These are phyloP conservation scores for Gouania willdenowi DNA, from an alignment of 2,797 vertebrate genomes.

Conservation along the genomic window DNA sequence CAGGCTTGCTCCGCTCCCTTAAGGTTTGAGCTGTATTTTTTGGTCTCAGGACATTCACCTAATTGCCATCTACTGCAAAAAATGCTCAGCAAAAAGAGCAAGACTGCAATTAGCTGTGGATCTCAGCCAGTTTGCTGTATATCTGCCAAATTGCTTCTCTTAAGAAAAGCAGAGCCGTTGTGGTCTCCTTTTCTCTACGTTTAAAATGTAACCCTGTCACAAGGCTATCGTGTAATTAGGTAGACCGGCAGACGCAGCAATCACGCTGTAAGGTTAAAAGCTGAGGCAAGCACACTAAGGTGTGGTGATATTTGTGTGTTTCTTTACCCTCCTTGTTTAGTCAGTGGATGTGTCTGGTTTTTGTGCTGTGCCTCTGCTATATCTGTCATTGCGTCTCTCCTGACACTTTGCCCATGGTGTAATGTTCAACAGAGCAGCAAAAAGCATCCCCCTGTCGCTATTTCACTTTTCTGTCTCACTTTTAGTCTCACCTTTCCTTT, in stretches of 20 bases:
- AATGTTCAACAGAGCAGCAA: conserved; percentile 30
- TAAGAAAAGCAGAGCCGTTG: conserved; percentile 61
- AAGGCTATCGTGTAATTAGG: conserved; percentile 61
- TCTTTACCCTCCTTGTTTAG: conserved; percentile 17
- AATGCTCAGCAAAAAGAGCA: conserved; percentile 60
- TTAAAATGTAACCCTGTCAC: conserved; percentile 61
- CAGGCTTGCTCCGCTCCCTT: conserved; percentile 27
- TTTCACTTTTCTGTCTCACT: neutral
- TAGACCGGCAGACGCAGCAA: conserved; percentile 44
- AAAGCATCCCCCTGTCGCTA: conserved; percentile 12
- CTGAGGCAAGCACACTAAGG: conserved; percentile 32
- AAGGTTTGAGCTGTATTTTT: conserved; percentile 53
- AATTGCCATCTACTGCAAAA: conserved; percentile 69
- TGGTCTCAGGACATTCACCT: conserved; percentile 60
- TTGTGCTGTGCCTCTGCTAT: conserved; percentile 10
- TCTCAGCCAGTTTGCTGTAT: conserved; percentile 55
- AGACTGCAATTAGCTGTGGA: conserved; percentile 72
- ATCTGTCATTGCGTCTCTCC: conserved; percentile 19
- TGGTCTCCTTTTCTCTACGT: conserved; percentile 45
- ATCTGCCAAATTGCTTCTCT: conserved; percentile 67
- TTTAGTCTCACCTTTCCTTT: conserved; percentile 7
- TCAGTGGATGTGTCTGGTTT: conserved; percentile 16
- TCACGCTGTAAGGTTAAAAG: conserved; percentile 41
- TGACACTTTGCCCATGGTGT: neutral
- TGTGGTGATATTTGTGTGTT: conserved; percentile 36